Conservation (phyloP, 2,888 invertebrate species). For the Stenodera caucasica region DNA sequence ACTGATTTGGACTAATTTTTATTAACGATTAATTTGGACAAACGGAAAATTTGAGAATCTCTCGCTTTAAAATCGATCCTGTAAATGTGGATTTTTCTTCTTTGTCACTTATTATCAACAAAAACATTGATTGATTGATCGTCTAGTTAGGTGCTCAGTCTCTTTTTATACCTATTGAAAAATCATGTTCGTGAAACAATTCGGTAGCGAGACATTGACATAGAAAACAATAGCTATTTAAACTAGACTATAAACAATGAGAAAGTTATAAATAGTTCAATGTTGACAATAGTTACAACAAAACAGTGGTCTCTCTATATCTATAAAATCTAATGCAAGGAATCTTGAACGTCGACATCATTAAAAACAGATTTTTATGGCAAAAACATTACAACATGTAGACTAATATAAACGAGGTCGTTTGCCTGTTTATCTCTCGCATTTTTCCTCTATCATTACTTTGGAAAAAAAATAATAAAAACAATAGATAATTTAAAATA, state of each 20-base stretch:
- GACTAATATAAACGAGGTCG: neutral
- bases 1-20: too few species aligned
- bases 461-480: too few species aligned
- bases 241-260: neutral
- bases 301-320: neutral
- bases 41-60: too few species aligned
- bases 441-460: neutral
- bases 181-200: neutral
- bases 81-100: too few species aligned
- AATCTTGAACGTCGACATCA: constrained; percentile 12
- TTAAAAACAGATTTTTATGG: constrained; percentile 10
- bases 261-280: neutral
- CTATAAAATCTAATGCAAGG: constrained; percentile 7
- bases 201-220: neutral
- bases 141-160: too few species aligned
- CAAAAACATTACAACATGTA: constrained; percentile 7
- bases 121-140: too few species aligned
- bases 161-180: too few species aligned
- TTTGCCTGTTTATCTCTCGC: neutral
- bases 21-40: too few species aligned
- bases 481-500: neutral
- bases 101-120: too few species aligned
- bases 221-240: neutral
- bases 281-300: neutral
- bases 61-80: too few species aligned